Evolutionary conservation across 2,888 invertebrate species (phyloP), one percentile per base, ranked within the genome.

Genomic region (Platycheirus rosarum): DNA sequence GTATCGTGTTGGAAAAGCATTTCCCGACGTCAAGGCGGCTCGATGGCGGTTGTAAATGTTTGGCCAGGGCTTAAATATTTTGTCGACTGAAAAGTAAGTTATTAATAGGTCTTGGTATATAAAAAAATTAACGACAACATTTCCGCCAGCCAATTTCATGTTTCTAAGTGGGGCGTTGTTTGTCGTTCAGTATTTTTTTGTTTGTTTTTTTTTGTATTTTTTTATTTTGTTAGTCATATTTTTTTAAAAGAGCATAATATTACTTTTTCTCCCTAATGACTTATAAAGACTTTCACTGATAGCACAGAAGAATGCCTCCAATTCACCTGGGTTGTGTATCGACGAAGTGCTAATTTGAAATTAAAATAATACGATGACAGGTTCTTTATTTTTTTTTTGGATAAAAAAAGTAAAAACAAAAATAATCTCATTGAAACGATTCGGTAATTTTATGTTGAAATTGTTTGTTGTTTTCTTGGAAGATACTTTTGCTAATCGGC

Each of bases 211-310:
- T 2, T 40, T 11, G 40, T 8, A 3, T 13, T 13, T 11, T 2
- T 2, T 2, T 2, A 4, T 32, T 32, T 32, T 7, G 29, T 32
- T 42, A 57, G 57, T 40, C 42, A 57, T 40, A 18, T 40, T 42
- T 26, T 42, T 26, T 57, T n/a, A 18, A 40, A 66, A 40, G 37
- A 29, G 18, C 44, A 68, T 49, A 46, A 32, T 7, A 32, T 32
- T 6, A 32, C n/a, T 23, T 4, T 32, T 62, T 63, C 48, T 60
- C 42, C 66, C 44, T 66, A 66, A 66, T 66, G 69, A 69, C 44
- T 70, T 55, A 46, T 40, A 42, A 60, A 60, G 60, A 68, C 75
- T 76, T 76, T 76, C 75, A 69, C 60, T 76, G 62, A 69, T 76
- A 62, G 44, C 46, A 13, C n/a, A 32, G 14, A 46, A 55, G 29